Conservation (phyloP, 2,797 vertebrate species). For the Micropoecilia bifurca region DNA sequence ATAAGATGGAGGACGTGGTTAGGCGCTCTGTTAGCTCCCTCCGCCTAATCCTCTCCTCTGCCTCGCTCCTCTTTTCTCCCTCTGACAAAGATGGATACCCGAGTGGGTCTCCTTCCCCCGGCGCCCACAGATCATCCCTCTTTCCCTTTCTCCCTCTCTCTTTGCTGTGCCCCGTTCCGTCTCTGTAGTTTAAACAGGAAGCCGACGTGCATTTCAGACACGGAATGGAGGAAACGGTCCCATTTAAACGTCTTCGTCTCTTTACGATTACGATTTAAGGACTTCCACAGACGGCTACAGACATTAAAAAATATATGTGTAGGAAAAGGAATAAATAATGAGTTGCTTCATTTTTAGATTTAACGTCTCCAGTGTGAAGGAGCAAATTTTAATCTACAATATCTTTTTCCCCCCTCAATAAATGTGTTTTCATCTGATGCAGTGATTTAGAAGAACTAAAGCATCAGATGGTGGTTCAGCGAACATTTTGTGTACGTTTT, state of each 20-base stretch:
- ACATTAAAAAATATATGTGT: neutral
- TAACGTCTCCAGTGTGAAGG: neutral
- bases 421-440: neutral
- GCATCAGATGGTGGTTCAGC: neutral
- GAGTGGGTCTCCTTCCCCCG: constrained; percentile 42
- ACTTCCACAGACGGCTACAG: constrained; percentile 3
- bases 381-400: neutral
- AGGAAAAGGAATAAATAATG: neutral
- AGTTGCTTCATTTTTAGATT: neutral
- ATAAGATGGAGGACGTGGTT: constrained; percentile 68
- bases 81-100: constrained; percentile 73
- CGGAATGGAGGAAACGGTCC: neutral
- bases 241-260: constrained; percentile 27
- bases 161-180: constrained; percentile 9
- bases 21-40: constrained; percentile 49
- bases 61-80: constrained; percentile 37
- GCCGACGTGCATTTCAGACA: constrained; percentile 8
- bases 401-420: neutral
- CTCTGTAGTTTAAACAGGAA: constrained; percentile 32
- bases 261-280: constrained; percentile 27
- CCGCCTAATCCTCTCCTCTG: constrained; percentile 47
- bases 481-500: neutral
- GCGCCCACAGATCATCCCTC: constrained; percentile 64
- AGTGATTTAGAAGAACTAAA: neutral
- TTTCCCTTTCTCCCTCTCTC: constrained; percentile 8